A percentile compares a stretch with the other conserved stretches of the same genome.
Evolutionary conservation across 2,797 vertebrate genomes (phyloP).

Genomic region (Pseudochirops cupreus): DNA sequence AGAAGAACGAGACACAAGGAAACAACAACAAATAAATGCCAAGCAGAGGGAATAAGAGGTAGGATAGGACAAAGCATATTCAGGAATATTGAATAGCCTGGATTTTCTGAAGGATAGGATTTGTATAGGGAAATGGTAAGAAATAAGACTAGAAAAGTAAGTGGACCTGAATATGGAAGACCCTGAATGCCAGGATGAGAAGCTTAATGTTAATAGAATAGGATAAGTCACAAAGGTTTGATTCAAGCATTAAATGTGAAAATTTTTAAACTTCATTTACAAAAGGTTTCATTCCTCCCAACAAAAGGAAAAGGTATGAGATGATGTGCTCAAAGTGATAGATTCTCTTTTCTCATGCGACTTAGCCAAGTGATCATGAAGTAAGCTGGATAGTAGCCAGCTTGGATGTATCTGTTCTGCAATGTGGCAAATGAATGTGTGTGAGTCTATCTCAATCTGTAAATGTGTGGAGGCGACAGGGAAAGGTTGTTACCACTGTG

Average conservation of each 20-base stretch:
- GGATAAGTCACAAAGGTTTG: neutral
- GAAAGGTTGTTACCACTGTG: neutral
- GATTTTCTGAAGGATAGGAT: neutral
- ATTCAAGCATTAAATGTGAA: neutral
- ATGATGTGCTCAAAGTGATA: neutral
- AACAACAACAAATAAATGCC: neutral
- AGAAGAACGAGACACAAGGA: neutral
- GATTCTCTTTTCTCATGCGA: neutral
- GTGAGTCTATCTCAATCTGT: neutral
- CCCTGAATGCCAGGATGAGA: neutral
- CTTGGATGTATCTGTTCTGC: neutral
- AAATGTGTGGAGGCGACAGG: neutral
- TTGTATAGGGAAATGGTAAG: neutral
- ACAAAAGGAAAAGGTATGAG: conserved; percentile 2
- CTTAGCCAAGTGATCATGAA: neutral
- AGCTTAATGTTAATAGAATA: neutral
- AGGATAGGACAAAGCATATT: neutral
- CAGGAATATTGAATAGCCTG: neutral
- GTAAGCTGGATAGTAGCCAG: neutral
- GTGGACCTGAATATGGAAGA: neutral
- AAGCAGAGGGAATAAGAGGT: neutral
- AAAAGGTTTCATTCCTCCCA: neutral
- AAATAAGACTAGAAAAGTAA: neutral
- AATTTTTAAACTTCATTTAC: neutral
- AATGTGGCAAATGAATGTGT: neutral